Percentiles rank a stretch among this genome's conserved stretches.
Conservation (phyloP, 2,113 vertebrate genomes). For the Chlamydotis undulata region DNA sequence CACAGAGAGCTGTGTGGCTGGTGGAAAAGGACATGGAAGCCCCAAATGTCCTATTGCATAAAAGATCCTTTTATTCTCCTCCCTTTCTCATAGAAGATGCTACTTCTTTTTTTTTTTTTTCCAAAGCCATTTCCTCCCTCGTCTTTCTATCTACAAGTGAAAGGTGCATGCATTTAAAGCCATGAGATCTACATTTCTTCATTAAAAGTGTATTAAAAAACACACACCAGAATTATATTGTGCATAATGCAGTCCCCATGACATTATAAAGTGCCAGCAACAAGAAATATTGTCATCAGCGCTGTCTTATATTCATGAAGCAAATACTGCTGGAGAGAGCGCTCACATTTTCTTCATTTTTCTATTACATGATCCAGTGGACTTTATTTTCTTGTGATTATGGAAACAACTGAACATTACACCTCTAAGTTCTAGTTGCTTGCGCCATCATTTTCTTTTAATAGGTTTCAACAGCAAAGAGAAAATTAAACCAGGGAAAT, state of each 20-base stretch:
- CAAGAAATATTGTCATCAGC: not conserved
- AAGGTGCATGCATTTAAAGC: not conserved
- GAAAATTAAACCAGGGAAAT: constrained; percentile 33
- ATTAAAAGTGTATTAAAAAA: not conserved
- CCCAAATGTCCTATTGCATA: not conserved
- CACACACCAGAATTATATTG: not conserved
- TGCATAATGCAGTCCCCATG: not conserved
- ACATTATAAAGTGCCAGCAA: not conserved
- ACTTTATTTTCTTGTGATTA: constrained; percentile 42
- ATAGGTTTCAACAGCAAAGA: constrained; percentile 36
- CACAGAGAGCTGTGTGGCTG: not conserved
- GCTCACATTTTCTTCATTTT: constrained; percentile 22
- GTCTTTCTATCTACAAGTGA: not conserved
- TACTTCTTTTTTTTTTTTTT: not conserved
- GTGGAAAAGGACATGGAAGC: not conserved
- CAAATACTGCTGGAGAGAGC: not conserved
- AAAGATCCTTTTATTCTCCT: not conserved
- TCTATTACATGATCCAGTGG: not conserved
- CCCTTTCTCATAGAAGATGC: not conserved
- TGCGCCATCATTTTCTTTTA: constrained; percentile 44
- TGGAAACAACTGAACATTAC: not conserved
- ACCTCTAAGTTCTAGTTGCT: constrained; percentile 21
- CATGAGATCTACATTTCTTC: not conserved
- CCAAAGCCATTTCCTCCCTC: not conserved
- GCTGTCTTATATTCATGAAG: not conserved